Evolutionary conservation across 2,888 invertebrate genomes (phyloP).

Genomic region (Celastrina argiolus): DNA sequence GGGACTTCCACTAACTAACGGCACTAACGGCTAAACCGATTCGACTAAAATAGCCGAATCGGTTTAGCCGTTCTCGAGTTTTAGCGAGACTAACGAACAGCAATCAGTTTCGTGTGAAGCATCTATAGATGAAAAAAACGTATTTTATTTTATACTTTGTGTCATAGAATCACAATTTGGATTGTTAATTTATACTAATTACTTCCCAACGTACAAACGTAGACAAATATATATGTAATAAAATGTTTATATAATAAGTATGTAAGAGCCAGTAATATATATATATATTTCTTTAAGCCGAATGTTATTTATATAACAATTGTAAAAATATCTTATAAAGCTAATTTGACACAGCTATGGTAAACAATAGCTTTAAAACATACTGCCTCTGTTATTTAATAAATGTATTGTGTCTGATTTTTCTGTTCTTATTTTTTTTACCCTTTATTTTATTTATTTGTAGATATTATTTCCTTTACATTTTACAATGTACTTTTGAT

Average conservation of each 20-base stretch:
- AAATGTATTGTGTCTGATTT: slow-evolving; percentile 11
- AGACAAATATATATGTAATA: not conserved
- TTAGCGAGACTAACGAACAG: too few relatives aligned
- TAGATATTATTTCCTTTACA: too few relatives aligned
- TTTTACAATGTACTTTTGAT: too few relatives aligned
- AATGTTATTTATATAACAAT: not conserved
- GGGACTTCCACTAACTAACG: too few relatives aligned
- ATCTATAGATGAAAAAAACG: too few relatives aligned
- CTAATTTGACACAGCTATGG: not conserved
- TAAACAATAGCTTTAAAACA: not conserved
- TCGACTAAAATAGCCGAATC: too few relatives aligned
- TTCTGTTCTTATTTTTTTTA: too few relatives aligned
- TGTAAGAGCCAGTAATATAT: not conserved
- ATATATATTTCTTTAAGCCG: not conserved
- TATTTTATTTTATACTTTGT: not conserved
- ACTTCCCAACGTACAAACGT: not conserved
- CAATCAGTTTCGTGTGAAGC: too few relatives aligned
- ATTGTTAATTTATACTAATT: not conserved
- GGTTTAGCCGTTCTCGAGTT: too few relatives aligned
- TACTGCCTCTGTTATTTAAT: slow-evolving; percentile 5
- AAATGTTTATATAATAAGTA: not conserved
- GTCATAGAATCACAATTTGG: not conserved
- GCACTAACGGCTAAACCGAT: too few relatives aligned
- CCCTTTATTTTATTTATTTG: too few relatives aligned
- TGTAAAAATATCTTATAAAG: not conserved